Evolutionary conservation across 2,113 vertebrate species (phyloP).

Genomic region (Poeciliopsis turrubarensis): DNA sequence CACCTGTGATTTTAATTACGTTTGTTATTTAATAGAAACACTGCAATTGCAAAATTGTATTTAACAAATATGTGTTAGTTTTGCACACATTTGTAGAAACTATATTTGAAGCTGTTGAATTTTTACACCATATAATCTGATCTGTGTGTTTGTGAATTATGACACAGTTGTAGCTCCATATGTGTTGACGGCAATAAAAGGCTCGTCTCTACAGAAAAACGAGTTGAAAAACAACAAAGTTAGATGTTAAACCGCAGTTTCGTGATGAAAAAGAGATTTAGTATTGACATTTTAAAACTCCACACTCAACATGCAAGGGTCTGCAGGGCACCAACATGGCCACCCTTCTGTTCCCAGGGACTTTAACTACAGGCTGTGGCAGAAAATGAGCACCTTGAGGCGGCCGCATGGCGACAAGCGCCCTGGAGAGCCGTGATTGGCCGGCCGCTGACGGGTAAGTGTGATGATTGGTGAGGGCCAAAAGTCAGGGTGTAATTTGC

Average conservation of each 20-base stretch:
- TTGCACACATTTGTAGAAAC: too few relatives aligned
- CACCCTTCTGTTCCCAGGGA: constrained; percentile 62
- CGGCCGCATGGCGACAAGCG: constrained; percentile 32
- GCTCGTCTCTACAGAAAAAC: constrained; percentile 22
- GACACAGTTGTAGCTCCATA: too few relatives aligned
- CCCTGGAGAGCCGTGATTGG: constrained; percentile 66
- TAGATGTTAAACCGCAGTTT: constrained; percentile 22
- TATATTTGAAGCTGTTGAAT: not conserved
- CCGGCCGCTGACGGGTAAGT: constrained; percentile 59
- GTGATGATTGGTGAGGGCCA: constrained; percentile 64
- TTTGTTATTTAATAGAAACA: too few relatives aligned
- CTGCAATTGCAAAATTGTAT: too few relatives aligned
- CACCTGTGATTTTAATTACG: too few relatives aligned
- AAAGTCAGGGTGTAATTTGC: constrained; percentile 71
- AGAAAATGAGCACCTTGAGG: constrained; percentile 74
- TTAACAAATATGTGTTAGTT: too few relatives aligned
- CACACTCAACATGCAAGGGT: constrained; percentile 35
- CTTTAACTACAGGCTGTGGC: constrained; percentile 69
- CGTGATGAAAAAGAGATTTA: constrained; percentile 27
- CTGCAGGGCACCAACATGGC: constrained; percentile 54
- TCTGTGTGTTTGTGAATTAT: too few relatives aligned
- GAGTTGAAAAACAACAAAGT: constrained; percentile 4
- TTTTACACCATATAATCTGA: not conserved
- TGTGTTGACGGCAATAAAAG: constrained; percentile 22
- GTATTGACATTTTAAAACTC: constrained; percentile 53